phyloP scores from a whole-genome alignment of 2,888 invertebrate species.

The Lepidocyrtinus sp. region DNA sequence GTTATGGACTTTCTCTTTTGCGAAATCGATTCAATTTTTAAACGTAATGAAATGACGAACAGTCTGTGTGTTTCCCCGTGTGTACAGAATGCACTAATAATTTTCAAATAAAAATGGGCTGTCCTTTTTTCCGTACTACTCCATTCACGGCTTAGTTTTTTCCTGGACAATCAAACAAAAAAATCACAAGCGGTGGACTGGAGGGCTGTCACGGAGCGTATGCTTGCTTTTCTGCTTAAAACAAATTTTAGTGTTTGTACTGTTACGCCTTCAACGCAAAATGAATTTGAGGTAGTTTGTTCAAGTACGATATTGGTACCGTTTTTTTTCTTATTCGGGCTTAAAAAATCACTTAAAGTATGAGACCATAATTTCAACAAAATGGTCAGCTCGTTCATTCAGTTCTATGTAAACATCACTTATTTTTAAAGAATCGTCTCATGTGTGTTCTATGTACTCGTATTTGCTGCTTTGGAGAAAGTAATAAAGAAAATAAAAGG shows the following conservation, averaged over 20 bases:
- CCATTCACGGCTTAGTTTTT: neutral
- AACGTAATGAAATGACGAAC: neutral
- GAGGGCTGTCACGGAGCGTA: neutral
- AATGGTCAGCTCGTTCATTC: slow-evolving; percentile 17
- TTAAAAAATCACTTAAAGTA: neutral
- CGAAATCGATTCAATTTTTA: neutral
- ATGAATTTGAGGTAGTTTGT: neutral
- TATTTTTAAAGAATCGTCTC: slow-evolving; percentile 19
- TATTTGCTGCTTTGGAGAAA: neutral
- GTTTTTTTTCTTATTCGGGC: neutral
- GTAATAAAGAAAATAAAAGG: slow-evolving; percentile 17
- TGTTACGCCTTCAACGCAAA: neutral
- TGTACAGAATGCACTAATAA: too few relatives aligned
- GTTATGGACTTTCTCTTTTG: too few relatives aligned
- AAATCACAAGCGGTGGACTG: neutral
- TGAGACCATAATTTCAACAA: neutral
- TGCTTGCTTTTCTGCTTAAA: neutral
- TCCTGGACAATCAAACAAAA: neutral
- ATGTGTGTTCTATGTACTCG: slow-evolving; percentile 9
- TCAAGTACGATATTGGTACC: neutral
- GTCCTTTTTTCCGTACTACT: neutral
- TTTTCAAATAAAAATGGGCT: neutral
- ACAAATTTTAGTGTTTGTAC: neutral
- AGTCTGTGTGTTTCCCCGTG: neutral
- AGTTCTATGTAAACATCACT: slow-evolving; percentile 25